A percentile compares a stretch with the other conserved stretches of the same genome.
phyloP scores from a whole-genome alignment of 2,797 vertebrate species.

The Ficedula albicollis region DNA sequence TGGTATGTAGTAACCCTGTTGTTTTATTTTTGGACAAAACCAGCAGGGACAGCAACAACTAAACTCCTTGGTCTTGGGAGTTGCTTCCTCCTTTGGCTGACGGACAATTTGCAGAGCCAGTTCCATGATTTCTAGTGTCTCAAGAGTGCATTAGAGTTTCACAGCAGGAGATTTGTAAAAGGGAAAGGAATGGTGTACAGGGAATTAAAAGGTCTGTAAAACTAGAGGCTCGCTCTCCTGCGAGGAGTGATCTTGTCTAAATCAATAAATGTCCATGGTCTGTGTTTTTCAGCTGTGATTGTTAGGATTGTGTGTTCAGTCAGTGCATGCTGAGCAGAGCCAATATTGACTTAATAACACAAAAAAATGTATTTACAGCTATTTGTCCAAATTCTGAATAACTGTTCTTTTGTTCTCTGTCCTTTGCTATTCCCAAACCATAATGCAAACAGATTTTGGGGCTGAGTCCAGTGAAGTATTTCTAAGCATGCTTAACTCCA shows the following conservation, averaged over 20 bases:
- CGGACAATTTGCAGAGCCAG: constrained; percentile 3
- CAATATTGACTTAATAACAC: constrained; percentile 3
- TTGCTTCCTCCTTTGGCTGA: constrained; percentile 39
- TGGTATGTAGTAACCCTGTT: neutral
- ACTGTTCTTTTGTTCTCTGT: constrained; percentile 23
- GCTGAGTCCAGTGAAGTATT: neutral
- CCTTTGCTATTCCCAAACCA: neutral
- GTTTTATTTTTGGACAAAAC: neutral
- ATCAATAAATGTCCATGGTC: constrained; percentile 44
- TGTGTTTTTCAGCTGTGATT: constrained; percentile 45
- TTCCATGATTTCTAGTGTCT: constrained; percentile 36
- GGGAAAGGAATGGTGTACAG: constrained; percentile 50
- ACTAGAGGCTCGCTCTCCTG: constrained; percentile 40
- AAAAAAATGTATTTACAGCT: constrained; percentile 34
- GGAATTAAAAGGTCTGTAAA: constrained; percentile 71
- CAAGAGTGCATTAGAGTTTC: constrained; percentile 60
- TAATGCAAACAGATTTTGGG: constrained; percentile 39
- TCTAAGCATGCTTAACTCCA: constrained; percentile 31
- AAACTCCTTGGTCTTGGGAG: neutral
- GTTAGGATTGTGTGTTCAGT: constrained; percentile 8
- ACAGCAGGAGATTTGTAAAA: constrained; percentile 71
- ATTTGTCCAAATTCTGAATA: constrained; percentile 38
- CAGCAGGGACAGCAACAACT: neutral
- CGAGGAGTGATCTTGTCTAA: constrained; percentile 66
- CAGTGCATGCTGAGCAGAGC: neutral